A percentile compares a stretch with the other conserved stretches of the same genome.
These are phyloP conservation scores for Tillus elongatus DNA, from an alignment of 2,888 invertebrate genomes.

Conservation along the genomic window DNA sequence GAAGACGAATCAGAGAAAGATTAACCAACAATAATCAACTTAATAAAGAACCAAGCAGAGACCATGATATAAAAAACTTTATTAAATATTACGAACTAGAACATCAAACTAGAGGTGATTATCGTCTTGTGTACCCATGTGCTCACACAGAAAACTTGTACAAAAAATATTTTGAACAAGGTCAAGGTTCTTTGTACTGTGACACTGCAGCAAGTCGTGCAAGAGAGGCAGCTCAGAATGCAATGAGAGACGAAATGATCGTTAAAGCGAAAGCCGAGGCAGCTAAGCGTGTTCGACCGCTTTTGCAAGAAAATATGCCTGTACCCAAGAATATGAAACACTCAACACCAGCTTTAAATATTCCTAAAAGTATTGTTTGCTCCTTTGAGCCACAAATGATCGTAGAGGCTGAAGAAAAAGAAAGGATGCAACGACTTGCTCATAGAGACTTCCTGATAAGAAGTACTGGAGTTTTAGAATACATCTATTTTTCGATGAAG, in stretches of 20 bases:
- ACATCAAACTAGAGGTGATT: slow-evolving; percentile 56
- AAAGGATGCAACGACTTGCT: slow-evolving; percentile 54
- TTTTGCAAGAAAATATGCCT: slow-evolving; percentile 7
- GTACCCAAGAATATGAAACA: slow-evolving; percentile 1
- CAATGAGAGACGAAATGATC: slow-evolving; percentile 59
- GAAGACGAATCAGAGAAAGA: slow-evolving; percentile 61
- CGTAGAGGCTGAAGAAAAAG: slow-evolving; percentile 61
- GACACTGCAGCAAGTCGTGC: slow-evolving; percentile 70
- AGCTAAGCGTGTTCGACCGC: slow-evolving; percentile 43
- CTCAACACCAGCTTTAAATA: slow-evolving; percentile 6
- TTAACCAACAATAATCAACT: slow-evolving; percentile 49
- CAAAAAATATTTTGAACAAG: slow-evolving; percentile 64
- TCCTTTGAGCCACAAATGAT: slow-evolving; percentile 60
- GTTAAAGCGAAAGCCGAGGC: slow-evolving; percentile 53
- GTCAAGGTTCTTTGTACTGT: slow-evolving; percentile 62
- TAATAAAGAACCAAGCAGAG: slow-evolving; percentile 31
- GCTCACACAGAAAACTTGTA: slow-evolving; percentile 50
- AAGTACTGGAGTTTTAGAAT: slow-evolving; percentile 60
- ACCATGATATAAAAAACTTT: slow-evolving; percentile 29
- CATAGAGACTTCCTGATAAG: slow-evolving; percentile 61
- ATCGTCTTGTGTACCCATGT: slow-evolving; percentile 62
- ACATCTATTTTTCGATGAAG: slow-evolving; percentile 59
- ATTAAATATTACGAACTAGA: slow-evolving; percentile 38
- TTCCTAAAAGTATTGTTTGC: slow-evolving; percentile 6
- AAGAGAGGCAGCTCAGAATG: slow-evolving; percentile 63